Base-by-base conservation (phyloP, 2,113 vertebrate genomes). In the Serinus canaria region DNA sequence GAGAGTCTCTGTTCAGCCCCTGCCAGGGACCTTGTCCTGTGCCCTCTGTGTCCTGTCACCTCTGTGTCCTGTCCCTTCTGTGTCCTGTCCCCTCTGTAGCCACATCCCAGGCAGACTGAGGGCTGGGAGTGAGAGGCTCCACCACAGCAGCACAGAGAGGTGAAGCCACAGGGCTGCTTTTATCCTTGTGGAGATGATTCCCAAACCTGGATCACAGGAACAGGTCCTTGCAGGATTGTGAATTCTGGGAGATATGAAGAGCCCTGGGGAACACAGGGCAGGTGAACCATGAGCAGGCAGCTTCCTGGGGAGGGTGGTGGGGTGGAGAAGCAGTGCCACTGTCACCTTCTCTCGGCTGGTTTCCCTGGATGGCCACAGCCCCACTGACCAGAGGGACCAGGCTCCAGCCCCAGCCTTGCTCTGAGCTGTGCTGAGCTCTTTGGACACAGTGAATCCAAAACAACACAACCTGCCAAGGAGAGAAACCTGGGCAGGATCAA, bases 121-220 rank as follows among this genome's bases (percentile, higher is more conserved):
- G 33, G 28, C 14, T 63, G 39, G 13, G 7, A 22, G 4, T 7
- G 15, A 10, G 53, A 47, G 46, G 50, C 30, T 46, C 15, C 35
- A 8, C 11, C 28, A 18, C 3, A 0, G 11, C 5, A 56, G 3
- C 37, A 28, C 30, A 28, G 24, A 35, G 33, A 53, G n/a, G 15
- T 39, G 33, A 53, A 67, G 30, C 17, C 69, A 20, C 6, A 5
- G 14, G 2, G 39, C 43, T 64, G 8, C 49, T 56, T 46, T 30
- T 14, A 4, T 14, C 41, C 56, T 16, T 15, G 37, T 7, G 64
- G 30, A 37, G 33, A 12, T 25, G 27, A 33, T 22, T 60, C 35
- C 33, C 55, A 60, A 52, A 37, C 9, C n/a, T 41, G 35, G 33
- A 69, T 16, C n/a, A 13, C 0, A 0, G 28, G 16, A 8, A 25